Evolutionary conservation across 2,888 invertebrate species (phyloP), one percentile per base, ranked within the genome.

Genomic region (Amphipoea lucens): DNA sequence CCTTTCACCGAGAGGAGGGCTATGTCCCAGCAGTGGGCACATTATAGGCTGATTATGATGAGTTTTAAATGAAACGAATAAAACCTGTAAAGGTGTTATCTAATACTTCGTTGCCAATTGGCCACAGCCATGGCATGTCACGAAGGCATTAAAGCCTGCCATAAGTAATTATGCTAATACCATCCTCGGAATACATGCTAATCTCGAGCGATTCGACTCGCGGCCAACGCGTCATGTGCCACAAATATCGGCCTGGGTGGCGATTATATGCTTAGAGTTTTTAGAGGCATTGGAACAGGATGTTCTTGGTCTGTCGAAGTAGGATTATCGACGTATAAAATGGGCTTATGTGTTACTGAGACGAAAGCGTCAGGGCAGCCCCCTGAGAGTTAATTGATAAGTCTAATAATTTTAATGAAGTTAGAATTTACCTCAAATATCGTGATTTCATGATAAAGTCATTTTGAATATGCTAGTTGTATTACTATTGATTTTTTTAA

Each of bases 111-210:
- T 82, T 66, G 76, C 40, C 86, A 79, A 86, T 86, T 86, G 67
- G 88, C 78, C 67, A 82, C 88, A 88, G 88, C 73, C 54, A 75
- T 82, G 71, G 88, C 86, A 86, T 86, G 86, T 85, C 86, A 88
- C 67, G 78, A 82, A n/a, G 71, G 42, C 54, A 86, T 88, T 88
- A 81, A 75, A 7, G 67, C 72, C 65, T 69, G 86, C 63, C 79
- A 82, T 79, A 68, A 86, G 88, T 87, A 87, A 87, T 87, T 87
- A 87, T 87, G 87, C 83, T 87, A 87, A 87, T 87, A 29, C 62
- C 45, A 78, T 83, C 74, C 54, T 78, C 66, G 68, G 76, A 76
- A 68, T 73, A 86, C 88, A 85, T 88, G 88, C 76, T 88, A 86
- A 86, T 86, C 88, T 88, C 45, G 12, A 77, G 68, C 86, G 78